phyloP scores from a whole-genome alignment of 2,888 invertebrate genomes.

The Mimachlamys varia region DNA sequence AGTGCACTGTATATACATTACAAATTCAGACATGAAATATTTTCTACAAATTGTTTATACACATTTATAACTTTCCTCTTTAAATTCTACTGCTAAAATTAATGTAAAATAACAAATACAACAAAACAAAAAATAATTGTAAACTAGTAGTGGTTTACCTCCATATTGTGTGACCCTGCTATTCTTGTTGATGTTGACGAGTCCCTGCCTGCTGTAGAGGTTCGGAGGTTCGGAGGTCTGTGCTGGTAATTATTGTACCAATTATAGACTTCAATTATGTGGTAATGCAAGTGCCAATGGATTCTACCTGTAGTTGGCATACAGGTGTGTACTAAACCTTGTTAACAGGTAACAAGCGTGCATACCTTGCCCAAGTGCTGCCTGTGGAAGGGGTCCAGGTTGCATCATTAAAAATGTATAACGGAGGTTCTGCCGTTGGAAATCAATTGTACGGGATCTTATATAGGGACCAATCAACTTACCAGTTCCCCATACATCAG shows the following conservation, averaged over 20 bases:
- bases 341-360: background rate
- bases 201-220: background rate
- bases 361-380: background rate
- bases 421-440: background rate
- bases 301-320: background rate
- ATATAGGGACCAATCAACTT: background rate
- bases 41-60: no score
- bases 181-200: background rate
- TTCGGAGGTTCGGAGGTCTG: background rate
- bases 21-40: no score
- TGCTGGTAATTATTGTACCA: background rate
- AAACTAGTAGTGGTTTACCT: background rate
- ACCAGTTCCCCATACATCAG: background rate
- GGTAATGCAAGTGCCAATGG: background rate
- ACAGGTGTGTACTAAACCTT: background rate
- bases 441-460: background rate
- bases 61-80: no score
- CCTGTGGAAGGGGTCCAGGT: slow-evolving; percentile 25
- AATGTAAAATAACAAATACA: background rate
- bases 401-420: slow-evolving; percentile 20
- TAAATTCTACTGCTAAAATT: no score
- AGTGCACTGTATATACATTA: no score
- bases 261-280: background rate
- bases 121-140: background rate
- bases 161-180: background rate